Evolutionary conservation across 2,797 vertebrate species (phyloP), one percentile per base, ranked within the genome.

Genomic region (Crossoptilon crossoptilon): DNA sequence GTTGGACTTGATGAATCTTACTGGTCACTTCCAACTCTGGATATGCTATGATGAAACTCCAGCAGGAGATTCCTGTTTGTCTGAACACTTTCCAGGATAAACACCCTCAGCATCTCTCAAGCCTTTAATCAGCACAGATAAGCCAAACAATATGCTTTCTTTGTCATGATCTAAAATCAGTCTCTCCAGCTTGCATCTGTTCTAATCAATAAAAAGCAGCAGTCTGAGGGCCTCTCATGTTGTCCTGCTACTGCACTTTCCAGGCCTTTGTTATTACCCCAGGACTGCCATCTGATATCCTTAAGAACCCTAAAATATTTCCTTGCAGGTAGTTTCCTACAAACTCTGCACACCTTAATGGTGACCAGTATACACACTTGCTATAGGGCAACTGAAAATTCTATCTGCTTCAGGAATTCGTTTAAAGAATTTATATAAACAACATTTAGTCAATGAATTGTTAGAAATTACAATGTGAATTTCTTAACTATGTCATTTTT

Each of bases 321-420:
- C 48, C 21, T 48, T 78, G 37, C 41, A 68, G 31, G 16, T 48
- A 5, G 63, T 46, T 88, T 66, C 85, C 79, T 44, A 37, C 19
- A 78, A 44, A 27, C 49, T 72, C 41, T 75, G 14, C 44, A 68
- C 23, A 41, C 4, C 15, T 68, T 71, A n/a, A n/a, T 60, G 66
- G 41, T 59, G 48, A 53, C 56, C 44, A 9, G 18, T 29, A 41
- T 0, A 2, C 5, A 10, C 0, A 0, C 13, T 63, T 74, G 26
- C 70, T 64, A 68, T 4, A 43, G 21, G 41, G 12, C 10, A 84
- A 33, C 29, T 75, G 33, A 44, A 68, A 78, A 72, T 44, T 48
- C 10, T 0, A 56, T 53, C 5, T 84, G 27, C 15, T 48, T 11
- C 6, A 0, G 0, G 13, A 14, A 35, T 56, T 66, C 55, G 27